A percentile compares a stretch with the other conserved stretches of the same genome.
These are phyloP conservation scores for Hemicordylus capensis DNA, from an alignment of 2,113 vertebrate genomes.

Conservation along the genomic window DNA sequence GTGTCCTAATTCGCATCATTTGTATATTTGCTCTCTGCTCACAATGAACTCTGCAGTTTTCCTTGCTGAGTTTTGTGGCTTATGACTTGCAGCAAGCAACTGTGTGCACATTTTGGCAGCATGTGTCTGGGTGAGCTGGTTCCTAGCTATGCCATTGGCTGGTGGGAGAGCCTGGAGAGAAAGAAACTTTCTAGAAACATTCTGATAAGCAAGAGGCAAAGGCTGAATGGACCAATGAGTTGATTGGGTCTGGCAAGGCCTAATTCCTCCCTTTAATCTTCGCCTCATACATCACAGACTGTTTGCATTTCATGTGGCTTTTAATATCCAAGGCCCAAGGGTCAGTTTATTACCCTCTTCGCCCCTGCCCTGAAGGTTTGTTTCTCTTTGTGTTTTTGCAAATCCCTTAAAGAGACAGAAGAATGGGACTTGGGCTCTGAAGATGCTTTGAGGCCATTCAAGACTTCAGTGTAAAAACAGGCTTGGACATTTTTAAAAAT, in stretches of 20 bases:
- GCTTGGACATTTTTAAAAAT: background rate
- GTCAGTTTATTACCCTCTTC: background rate
- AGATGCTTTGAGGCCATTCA: background rate
- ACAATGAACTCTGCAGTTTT: background rate
- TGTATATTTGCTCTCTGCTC: background rate
- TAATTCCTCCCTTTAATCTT: background rate
- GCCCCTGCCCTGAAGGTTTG: background rate
- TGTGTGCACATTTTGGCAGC: background rate
- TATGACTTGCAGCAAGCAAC: background rate
- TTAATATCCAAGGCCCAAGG: slow-evolving; percentile 7
- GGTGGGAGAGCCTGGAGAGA: background rate
- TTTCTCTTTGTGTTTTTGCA: background rate
- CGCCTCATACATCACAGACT: background rate
- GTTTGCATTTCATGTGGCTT: slow-evolving; percentile 4
- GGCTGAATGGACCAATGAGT: background rate
- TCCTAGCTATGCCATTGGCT: background rate
- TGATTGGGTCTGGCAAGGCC: background rate
- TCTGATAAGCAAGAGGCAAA: background rate
- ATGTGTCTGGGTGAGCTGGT: background rate
- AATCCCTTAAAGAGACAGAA: background rate
- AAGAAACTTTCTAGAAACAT: background rate
- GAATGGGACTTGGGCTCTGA: background rate
- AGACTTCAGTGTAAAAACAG: background rate
- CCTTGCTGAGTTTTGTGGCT: background rate
- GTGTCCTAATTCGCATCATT: background rate